Base-by-base conservation (phyloP, 2,797 vertebrate species). In the Chanos chanos region DNA sequence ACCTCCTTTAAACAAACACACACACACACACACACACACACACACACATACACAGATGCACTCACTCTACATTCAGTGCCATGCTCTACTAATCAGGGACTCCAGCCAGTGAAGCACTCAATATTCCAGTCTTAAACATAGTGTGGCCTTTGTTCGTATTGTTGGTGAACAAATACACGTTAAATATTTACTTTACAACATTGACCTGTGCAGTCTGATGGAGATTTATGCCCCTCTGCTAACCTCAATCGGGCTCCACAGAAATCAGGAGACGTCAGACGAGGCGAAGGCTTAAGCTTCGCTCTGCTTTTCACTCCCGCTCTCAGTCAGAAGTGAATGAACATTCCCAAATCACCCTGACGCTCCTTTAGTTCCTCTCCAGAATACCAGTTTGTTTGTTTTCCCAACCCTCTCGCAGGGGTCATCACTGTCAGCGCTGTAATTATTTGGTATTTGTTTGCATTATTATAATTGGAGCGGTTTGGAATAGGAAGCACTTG, bases 91-190 rank as follows among this genome's bases (percentile, higher is more conserved):
- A 48, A 22, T 68, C 65, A 40, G 22, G 34, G 62, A 55, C 45
- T 40, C 39, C 16, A 16, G 19, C 50, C 39, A 39, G 41, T 18
- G 54, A 50, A 57, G 34, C 64, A 12, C 56, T 68, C 51, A 61
- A 41, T 56, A 58, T 12, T 54, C 60, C 61, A 33, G 37, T 31
- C 50, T 39, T 19, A 37, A 63, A 74, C 74, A 86, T 72, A 81
- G 80, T 77, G 70, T 54, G 16, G 37, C 70, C 82, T 86, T 85
- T 86, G 83, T 85, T 81, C 72, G 56, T 72, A 71, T 75, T 81
- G 75, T 83, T 64, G 44, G 47, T 56, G 50, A 74, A 70, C 81
- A 83, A 83, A 85, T 71, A 71, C 51, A 77, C 66, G 70, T 64
- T 67, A 57, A 77, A 71, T 72, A 70, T 81, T 79, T 75, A 76